Base-by-base conservation (phyloP, 2,113 vertebrate species). In the Damaliscus lunatus region DNA sequence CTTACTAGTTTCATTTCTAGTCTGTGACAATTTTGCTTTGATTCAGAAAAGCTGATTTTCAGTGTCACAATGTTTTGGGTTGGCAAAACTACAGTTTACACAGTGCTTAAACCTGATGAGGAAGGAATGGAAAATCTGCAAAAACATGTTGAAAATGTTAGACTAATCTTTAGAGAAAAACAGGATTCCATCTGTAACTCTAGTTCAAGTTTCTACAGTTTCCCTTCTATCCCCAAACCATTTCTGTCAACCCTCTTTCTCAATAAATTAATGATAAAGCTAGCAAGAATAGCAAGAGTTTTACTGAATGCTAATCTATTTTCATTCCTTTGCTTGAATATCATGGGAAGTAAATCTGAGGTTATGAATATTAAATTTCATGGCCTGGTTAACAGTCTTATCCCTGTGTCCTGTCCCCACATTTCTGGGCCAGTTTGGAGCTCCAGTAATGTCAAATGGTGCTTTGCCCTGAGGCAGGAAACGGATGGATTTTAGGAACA, bases 191-290 rank as follows among this genome's bases (percentile, higher is more conserved):
- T 91, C 15, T 89, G 16, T 87, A 78, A 77, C 6, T 62, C 62
- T 16, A 13, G 80, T 93, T 87, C n/a, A 46, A 33, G 1, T 64
- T 92, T 80, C 46, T 67, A 10, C 3, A 36, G 31, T 83, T 25
- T 91, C 33, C 71, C 46, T 12, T 11, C 33, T 16, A 40, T 59
- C 40, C 15, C 7, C 19, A 83, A 83, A 83, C 23, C 27, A 29
- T 96, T 4, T 85, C 64, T 94, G 48, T 60, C 84, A 95, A 29
- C 11, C 12, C 46, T 67, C 57, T 78, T 93, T 96, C 74, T 43
- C 96, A 96, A 93, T 64, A 59, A 96, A 94, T 97, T 52, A 91
- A 77, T 95, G 90, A 96, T 92, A 92, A 95, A 92, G 29, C n/a
- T 84, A 62, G 82, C 27, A 52, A 90, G 74, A 85, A 88, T 80